phyloP scores from a whole-genome alignment of 2,888 invertebrate genomes.

The Falcaria lacertinaria region DNA sequence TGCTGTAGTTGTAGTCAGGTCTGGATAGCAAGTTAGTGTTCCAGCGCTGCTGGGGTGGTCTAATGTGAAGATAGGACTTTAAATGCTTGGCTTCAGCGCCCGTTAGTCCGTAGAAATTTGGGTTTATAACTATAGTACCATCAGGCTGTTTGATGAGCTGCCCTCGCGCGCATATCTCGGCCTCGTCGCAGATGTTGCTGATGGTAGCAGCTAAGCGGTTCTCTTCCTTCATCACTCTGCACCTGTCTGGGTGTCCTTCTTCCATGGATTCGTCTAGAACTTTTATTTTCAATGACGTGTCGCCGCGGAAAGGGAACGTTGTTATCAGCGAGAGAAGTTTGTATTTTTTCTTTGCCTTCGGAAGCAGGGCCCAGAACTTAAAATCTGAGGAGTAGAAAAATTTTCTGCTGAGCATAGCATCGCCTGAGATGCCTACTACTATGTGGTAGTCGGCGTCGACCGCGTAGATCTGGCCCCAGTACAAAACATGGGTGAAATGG shows the following conservation, averaged over 20 bases:
- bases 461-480: conserved; percentile 92
- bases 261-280: conserved; percentile 68
- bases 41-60: conserved; percentile 84
- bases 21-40: conserved; percentile 88
- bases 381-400: conserved; percentile 89
- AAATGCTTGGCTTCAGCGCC: conserved; percentile 83
- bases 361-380: conserved; percentile 81
- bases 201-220: conserved; percentile 87
- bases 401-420: conserved; percentile 85
- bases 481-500: conserved; percentile 88
- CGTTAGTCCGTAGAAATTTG: conserved; percentile 83
- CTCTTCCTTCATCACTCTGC: conserved; percentile 85
- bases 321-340: conserved; percentile 62
- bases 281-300: conserved; percentile 73
- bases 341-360: conserved; percentile 66
- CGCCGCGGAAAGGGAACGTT: conserved; percentile 70
- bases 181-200: conserved; percentile 85
- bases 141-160: conserved; percentile 86
- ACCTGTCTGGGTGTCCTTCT: conserved; percentile 55
- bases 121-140: conserved; percentile 85
- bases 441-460: conserved; percentile 89
- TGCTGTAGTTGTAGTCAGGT: conserved; percentile 90
- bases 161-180: conserved; percentile 88
- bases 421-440: conserved; percentile 88
- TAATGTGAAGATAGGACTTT: conserved; percentile 88